Conservation (phyloP, 1,140 invertebrate species). For the Melitaea cinxia region DNA sequence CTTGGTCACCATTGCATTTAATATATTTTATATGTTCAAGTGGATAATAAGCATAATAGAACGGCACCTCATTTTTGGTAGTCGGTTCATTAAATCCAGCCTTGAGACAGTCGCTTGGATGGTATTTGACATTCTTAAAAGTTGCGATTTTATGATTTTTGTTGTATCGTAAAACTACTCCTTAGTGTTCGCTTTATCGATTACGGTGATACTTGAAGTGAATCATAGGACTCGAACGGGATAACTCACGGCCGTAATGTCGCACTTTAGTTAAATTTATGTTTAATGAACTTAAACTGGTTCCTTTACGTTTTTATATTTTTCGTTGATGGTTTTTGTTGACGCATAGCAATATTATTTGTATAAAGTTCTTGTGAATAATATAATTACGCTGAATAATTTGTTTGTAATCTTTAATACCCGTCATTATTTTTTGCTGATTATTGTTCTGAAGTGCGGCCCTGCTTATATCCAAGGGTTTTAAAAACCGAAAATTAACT, state of each 20-base stretch:
- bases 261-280: neutral
- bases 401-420: no score
- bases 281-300: neutral
- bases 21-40: neutral
- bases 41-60: constrained; percentile 5
- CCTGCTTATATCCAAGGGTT: no score
- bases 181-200: constrained; percentile 11
- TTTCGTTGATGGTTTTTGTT: no score
- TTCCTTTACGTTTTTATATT: neutral
- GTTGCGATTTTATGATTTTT: constrained; percentile 30
- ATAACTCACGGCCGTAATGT: neutral
- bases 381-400: no score
- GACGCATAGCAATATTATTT: no score
- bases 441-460: no score
- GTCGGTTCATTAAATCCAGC: constrained; percentile 35
- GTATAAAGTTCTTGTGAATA: no score
- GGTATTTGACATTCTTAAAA: constrained; percentile 42
- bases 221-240: neutral
- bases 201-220: constrained; percentile 11
- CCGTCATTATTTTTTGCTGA: no score
- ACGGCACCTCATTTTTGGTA: constrained; percentile 34
- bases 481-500: no score
- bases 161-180: constrained; percentile 17
- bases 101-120: constrained; percentile 35
- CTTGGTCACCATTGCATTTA: no score